Evolutionary conservation across 2,113 vertebrate species (phyloP).

Genomic region (Elgaria multicarinata): DNA sequence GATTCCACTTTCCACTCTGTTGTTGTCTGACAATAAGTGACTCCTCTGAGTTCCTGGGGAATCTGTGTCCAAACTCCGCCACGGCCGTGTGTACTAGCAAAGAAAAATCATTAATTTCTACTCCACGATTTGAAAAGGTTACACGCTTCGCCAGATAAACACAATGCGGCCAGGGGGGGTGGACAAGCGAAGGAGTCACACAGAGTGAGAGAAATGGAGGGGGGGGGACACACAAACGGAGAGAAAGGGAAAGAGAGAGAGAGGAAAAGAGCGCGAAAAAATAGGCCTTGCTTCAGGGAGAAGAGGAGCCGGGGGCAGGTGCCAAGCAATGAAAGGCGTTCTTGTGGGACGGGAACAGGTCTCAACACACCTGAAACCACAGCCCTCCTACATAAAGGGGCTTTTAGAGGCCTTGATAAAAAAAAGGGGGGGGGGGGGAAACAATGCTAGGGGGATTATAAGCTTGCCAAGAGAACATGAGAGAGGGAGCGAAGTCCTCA

Average conservation of each 20-base stretch:
- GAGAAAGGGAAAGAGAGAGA: not conserved
- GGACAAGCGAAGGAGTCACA: not conserved
- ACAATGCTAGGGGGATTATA: not conserved
- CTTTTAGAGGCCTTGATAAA: not conserved
- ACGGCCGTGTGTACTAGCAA: not conserved
- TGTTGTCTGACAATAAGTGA: not conserved
- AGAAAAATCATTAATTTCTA: constrained; percentile 18
- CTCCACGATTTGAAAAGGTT: constrained; percentile 12
- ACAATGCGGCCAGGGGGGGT: not conserved
- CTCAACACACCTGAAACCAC: constrained; percentile 9
- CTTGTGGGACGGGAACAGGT: not conserved
- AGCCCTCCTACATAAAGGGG: not conserved
- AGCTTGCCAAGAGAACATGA: not conserved
- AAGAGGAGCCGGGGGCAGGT: not conserved
- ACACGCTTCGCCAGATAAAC: constrained; percentile 12
- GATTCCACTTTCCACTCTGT: not conserved
- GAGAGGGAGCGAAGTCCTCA: not conserved
- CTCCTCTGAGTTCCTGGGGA: not conserved
- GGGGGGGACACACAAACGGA: not conserved
- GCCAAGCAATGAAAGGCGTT: not conserved
- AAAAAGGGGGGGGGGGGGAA: not conserved
- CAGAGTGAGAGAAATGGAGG: not conserved
- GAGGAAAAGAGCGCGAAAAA: not conserved
- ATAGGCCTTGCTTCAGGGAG: not conserved
- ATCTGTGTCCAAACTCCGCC: not conserved